phyloP scores from a whole-genome alignment of 2,888 invertebrate genomes.

The Noctua janthe region DNA sequence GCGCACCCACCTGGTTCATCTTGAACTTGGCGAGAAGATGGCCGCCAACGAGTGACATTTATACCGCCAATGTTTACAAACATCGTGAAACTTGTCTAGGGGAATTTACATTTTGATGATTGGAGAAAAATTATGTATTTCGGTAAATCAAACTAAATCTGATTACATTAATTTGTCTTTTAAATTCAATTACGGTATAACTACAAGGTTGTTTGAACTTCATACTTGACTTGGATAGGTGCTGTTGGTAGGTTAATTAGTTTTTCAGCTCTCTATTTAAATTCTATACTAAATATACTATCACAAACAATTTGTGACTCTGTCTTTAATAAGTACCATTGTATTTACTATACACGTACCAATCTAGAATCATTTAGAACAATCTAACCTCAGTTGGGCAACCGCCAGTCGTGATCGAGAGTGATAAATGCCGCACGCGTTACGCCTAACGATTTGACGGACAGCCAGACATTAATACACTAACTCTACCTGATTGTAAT shows the following conservation, averaged over 20 bases:
- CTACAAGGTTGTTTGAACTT: not conserved
- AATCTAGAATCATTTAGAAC: slow-evolving; percentile 49
- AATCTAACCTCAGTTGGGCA: slow-evolving; percentile 64
- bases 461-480: slow-evolving; percentile 76
- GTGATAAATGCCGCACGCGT: slow-evolving; percentile 75
- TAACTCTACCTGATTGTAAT: slow-evolving; percentile 76
- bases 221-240: not conserved
- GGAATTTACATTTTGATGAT: slow-evolving; percentile 22
- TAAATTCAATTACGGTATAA: not conserved
- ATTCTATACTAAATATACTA: not conserved
- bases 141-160: slow-evolving; percentile 4
- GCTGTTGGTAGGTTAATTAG: not conserved
- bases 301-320: not conserved
- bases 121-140: slow-evolving; percentile 8
- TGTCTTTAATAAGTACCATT: not conserved
- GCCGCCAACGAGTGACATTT: slow-evolving; percentile 77
- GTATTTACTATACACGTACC: slow-evolving; percentile 43
- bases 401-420: slow-evolving; percentile 71
- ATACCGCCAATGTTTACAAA: slow-evolving; percentile 67
- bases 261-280: not conserved
- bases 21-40: slow-evolving; percentile 84
- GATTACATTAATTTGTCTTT: slow-evolving; percentile 13
- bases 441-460: slow-evolving; percentile 74
- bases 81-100: slow-evolving; percentile 36
- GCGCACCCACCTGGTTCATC: slow-evolving; percentile 77